A percentile compares a stretch with the other conserved stretches of the same genome.
Conservation (phyloP, 2,113 vertebrate genomes). For the Aspidoscelis tigris region DNA sequence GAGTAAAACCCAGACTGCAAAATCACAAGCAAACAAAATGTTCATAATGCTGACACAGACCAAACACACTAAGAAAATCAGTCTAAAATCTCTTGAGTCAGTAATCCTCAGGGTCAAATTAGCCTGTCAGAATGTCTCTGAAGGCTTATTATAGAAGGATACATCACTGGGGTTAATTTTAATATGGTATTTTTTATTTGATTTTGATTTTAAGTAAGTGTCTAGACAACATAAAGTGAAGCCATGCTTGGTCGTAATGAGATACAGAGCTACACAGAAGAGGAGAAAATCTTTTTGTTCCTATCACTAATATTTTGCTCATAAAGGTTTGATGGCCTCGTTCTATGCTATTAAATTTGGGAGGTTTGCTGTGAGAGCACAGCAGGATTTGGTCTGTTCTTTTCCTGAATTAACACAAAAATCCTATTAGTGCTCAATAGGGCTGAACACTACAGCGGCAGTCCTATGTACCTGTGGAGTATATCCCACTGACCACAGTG, state of each 20-base stretch:
- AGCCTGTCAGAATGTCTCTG: not conserved
- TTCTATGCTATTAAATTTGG: not conserved
- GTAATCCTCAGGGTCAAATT: not conserved
- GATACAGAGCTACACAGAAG: not conserved
- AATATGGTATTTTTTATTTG: slow-evolving; percentile 17
- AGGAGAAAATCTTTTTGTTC: not conserved
- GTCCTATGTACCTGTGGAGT: not conserved
- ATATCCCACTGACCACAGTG: not conserved
- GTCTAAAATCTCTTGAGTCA: not conserved
- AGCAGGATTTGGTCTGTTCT: not conserved
- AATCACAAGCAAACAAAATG: not conserved
- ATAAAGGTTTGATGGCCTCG: not conserved
- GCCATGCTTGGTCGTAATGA: slow-evolving; percentile 22
- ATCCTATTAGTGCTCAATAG: not conserved
- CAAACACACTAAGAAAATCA: slow-evolving; percentile 9
- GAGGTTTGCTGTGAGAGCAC: not conserved
- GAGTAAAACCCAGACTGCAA: not conserved
- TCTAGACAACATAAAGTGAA: slow-evolving; percentile 35
- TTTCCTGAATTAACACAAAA: not conserved
- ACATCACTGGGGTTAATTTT: slow-evolving; percentile 23
- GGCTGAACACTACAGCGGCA: not conserved
- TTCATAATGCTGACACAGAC: not conserved
- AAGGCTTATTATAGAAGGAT: slow-evolving; percentile 5
- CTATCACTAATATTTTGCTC: not conserved
- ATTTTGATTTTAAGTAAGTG: slow-evolving; percentile 31